Conservation (phyloP, 2,797 vertebrate genomes). For the Peromyscus attwateri region DNA sequence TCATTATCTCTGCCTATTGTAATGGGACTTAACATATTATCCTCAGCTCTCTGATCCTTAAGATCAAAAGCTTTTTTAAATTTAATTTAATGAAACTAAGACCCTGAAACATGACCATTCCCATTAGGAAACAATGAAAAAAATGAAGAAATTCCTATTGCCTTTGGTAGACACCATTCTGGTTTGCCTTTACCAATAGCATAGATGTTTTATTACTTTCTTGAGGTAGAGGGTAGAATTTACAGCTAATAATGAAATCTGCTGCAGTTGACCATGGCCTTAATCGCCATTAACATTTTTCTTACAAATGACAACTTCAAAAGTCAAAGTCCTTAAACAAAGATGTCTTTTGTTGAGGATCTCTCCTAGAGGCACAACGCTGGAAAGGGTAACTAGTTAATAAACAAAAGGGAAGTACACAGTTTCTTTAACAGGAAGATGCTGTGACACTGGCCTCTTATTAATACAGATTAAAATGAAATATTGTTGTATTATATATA, state of each 20-base stretch:
- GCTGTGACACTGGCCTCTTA: neutral
- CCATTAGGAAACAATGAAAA: neutral
- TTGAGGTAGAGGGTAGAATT: neutral
- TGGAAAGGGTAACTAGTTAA: neutral
- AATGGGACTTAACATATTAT: neutral
- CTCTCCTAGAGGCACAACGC: neutral
- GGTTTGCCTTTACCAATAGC: neutral
- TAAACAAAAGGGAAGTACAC: neutral
- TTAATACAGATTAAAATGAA: neutral
- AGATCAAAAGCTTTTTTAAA: neutral
- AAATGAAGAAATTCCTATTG: neutral
- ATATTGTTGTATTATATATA: neutral
- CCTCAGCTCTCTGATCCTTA: neutral
- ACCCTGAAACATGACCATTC: neutral
- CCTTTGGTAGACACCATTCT: neutral
- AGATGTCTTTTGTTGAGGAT: neutral
- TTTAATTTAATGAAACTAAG: neutral
- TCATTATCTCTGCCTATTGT: neutral
- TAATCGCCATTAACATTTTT: conserved; percentile 38
- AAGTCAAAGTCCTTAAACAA: conserved; percentile 51
- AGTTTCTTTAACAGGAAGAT: neutral
- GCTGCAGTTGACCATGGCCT: neutral
- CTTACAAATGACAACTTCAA: conserved; percentile 7
- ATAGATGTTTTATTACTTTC: neutral
- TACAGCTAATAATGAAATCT: conserved; percentile 29